Evolutionary conservation across 2,797 vertebrate genomes (phyloP), one percentile per base, ranked within the genome.

Genomic region (Lepilemur septentrionalis): DNA sequence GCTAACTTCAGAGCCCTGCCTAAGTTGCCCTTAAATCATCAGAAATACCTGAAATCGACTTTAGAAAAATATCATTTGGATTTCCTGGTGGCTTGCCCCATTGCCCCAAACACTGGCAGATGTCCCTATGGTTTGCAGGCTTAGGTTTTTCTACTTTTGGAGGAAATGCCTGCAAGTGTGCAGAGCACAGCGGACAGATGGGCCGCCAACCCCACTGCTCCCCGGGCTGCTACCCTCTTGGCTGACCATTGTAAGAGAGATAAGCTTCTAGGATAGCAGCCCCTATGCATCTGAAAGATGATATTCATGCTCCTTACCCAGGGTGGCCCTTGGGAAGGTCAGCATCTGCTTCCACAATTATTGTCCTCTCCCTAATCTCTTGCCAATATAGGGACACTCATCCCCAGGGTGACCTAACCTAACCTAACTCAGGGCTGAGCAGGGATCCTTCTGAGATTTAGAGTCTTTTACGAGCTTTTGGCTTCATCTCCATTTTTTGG

Each of bases 401-500:
- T 15, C 5, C 76, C 32, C 11, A 63, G 52, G 84, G 73, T 81
- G 76, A 83, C 59, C 43, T 61, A 67, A 41, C 95, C 23, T 50
- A 67, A 41, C 95, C 20, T 50, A 75, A 70, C 57, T 73, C 2
- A 22, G 48, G 57, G 65, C 48, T 63, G 18, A 69, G 50, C 11
- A 22, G 52, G 30, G 17, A 8, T 18, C 46, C 88, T 92, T 92
- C 41, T n/a, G 32, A 92, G 52, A 95, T 14, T 59, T 75, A 93
- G 57, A 57, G 32, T 3, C 0, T 82, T 96, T 93, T 32, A 67
- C 15, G 8, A 85, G 81, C 57, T 72, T 96, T 97, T 67, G 63
- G 10, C 41, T 97, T 94, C 28, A 90, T 96, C 94, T 95, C 20
- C 46, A 80, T 73, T 95, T 93, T 93, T 93, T 78, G 52, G 63